Conservation (phyloP, 1,140 invertebrate species). For the Euura saliciscinereae region DNA sequence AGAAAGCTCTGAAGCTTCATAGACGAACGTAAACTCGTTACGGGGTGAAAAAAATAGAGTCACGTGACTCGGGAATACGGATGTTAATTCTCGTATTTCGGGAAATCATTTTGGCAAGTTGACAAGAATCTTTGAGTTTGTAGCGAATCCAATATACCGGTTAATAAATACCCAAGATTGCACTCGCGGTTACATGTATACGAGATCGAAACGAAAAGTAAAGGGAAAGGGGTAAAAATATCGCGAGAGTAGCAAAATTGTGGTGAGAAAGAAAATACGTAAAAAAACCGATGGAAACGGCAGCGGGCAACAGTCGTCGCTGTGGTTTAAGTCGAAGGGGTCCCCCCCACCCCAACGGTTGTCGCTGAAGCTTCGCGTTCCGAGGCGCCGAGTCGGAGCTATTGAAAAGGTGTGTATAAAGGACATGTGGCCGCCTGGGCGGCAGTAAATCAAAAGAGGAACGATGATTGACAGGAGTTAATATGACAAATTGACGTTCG, state of each 20-base stretch:
- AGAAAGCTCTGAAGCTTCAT: background rate
- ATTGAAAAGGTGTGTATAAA: background rate
- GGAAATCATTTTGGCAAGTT: background rate
- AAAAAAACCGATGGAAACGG: no score
- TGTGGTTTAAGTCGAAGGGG: background rate
- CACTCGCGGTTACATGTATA: background rate
- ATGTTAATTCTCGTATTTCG: background rate
- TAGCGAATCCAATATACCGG: background rate
- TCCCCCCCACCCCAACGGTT: background rate
- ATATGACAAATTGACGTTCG: slow-evolving; percentile 1
- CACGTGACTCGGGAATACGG: no score
- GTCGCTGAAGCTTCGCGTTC: background rate
- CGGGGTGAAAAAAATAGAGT: background rate
- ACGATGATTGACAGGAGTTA: background rate
- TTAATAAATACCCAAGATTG: background rate
- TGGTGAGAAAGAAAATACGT: no score
- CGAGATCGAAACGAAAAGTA: background rate
- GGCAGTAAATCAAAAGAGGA: slow-evolving; percentile 3
- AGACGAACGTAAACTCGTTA: background rate
- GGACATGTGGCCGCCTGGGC: background rate
- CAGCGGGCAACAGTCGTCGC: background rate
- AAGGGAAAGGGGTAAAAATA: no score
- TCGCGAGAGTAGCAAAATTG: no score
- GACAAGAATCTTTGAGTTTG: background rate
- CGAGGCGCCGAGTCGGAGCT: background rate